Conservation (phyloP, 1,140 invertebrate genomes). For the Plodia interpunctella region DNA sequence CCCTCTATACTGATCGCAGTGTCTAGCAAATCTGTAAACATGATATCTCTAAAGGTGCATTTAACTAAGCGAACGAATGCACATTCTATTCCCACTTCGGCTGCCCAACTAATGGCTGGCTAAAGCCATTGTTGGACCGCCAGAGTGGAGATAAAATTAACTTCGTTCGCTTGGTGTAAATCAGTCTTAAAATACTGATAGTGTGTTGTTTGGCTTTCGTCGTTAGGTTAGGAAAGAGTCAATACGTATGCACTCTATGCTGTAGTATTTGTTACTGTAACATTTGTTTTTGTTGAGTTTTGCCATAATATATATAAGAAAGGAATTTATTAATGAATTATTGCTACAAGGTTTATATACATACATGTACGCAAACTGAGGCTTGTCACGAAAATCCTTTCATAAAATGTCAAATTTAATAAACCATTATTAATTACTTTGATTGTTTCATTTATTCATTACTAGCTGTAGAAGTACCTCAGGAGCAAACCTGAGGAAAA, state of each 20-base stretch:
- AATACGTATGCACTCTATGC: slow-evolving; percentile 50
- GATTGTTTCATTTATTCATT: slow-evolving; percentile 21
- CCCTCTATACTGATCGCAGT: slow-evolving; percentile 26
- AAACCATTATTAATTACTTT: slow-evolving; percentile 60
- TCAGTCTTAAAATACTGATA: slow-evolving; percentile 42
- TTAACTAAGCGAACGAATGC: no score
- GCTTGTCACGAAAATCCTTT: slow-evolving; percentile 72
- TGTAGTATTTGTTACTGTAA: slow-evolving; percentile 68
- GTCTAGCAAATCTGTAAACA: slow-evolving; percentile 33
- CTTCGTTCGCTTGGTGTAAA: no score
- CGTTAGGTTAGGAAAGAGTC: slow-evolving; percentile 65
- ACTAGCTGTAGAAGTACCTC: no score
- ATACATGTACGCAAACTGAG: slow-evolving; percentile 69
- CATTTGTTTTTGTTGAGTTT: slow-evolving; percentile 73
- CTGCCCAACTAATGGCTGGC: no score
- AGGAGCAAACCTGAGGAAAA: no score
- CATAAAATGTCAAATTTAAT: slow-evolving; percentile 74
- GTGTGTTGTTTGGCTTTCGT: slow-evolving; percentile 66
- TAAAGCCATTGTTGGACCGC: no score
- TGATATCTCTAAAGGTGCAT: slow-evolving; percentile 38
- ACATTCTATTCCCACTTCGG: no score
- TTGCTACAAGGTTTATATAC: slow-evolving; percentile 65
- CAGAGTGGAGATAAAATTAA: no score
- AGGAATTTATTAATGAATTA: slow-evolving; percentile 64
- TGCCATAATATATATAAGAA: slow-evolving; percentile 56